Conservation (phyloP, 2,797 vertebrate genomes). For the Odontamblyopus lacepedii region DNA sequence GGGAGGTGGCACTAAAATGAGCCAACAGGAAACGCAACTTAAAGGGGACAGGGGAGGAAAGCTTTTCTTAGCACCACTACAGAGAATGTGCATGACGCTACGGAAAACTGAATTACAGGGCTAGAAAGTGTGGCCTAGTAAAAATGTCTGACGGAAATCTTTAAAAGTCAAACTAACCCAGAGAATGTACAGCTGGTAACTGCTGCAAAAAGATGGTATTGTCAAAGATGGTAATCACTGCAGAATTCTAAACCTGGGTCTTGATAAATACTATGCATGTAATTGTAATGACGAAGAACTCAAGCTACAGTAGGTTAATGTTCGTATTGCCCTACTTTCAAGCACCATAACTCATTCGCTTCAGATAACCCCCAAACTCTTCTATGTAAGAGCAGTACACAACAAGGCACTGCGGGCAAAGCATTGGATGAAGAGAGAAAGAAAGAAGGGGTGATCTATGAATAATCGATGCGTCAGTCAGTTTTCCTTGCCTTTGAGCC, state of each 20-base stretch:
- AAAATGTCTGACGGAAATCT: slow-evolving; percentile 5
- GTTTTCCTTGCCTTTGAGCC: slow-evolving; percentile 67
- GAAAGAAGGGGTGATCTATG: slow-evolving; percentile 66
- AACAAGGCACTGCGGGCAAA: slow-evolving; percentile 37
- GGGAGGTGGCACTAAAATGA: slow-evolving; percentile 36
- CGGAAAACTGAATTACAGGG: slow-evolving; percentile 7
- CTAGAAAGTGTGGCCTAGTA: not conserved
- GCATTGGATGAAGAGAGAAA: slow-evolving; percentile 28
- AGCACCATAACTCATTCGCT: slow-evolving; percentile 20
- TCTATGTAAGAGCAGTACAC: slow-evolving; percentile 36
- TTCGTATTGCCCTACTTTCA: slow-evolving; percentile 21
- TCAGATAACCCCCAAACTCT: slow-evolving; percentile 25
- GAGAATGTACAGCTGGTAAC: not conserved
- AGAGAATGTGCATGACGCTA: slow-evolving; percentile 2
- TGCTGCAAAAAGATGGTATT: not conserved
- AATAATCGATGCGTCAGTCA: slow-evolving; percentile 74
- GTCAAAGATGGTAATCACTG: not conserved
- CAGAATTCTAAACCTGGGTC: not conserved
- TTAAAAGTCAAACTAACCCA: slow-evolving; percentile 1
- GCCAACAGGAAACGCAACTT: slow-evolving; percentile 18
- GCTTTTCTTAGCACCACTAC: slow-evolving; percentile 3
- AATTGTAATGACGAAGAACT: slow-evolving; percentile 20
- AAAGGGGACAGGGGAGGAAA: not conserved
- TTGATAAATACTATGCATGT: not conserved
- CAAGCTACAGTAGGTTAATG: slow-evolving; percentile 40